Conservation (phyloP, 2,797 vertebrate genomes). For the Xenentodon cancila region DNA sequence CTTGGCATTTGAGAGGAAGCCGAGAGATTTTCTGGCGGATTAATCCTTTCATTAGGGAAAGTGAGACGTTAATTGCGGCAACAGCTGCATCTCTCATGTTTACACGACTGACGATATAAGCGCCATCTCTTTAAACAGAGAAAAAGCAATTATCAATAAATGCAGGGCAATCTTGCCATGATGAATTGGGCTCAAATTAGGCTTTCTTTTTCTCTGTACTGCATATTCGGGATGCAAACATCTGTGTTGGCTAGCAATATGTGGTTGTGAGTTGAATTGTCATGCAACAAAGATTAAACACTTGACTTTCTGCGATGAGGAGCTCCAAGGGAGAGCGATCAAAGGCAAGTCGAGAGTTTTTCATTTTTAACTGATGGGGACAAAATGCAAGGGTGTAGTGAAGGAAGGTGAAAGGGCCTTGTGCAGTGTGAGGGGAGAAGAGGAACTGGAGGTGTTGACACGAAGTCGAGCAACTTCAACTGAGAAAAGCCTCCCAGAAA, state of each 20-base stretch:
- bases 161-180: slow-evolving; percentile 80
- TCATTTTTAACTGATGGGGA: slow-evolving; percentile 54
- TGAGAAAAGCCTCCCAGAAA: slow-evolving; percentile 54
- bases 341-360: slow-evolving; percentile 64
- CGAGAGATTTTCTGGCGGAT: slow-evolving; percentile 82
- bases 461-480: slow-evolving; percentile 55
- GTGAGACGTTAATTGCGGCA: slow-evolving; percentile 87
- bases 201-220: slow-evolving; percentile 68
- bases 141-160: slow-evolving; percentile 88
- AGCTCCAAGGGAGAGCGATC: slow-evolving; percentile 67
- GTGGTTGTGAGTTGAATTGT: slow-evolving; percentile 65
- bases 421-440: slow-evolving; percentile 30
- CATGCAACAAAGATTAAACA: slow-evolving; percentile 78
- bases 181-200: slow-evolving; percentile 83
- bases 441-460: slow-evolving; percentile 56
- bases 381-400: slow-evolving; percentile 24
- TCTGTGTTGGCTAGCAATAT: slow-evolving; percentile 77
- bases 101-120: slow-evolving; percentile 78
- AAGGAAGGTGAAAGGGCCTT: slow-evolving; percentile 33
- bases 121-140: slow-evolving; percentile 78
- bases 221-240: slow-evolving; percentile 40
- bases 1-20: slow-evolving; percentile 82
- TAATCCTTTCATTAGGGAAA: slow-evolving; percentile 87
- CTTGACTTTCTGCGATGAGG: slow-evolving; percentile 67
- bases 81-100: slow-evolving; percentile 86